Conservation (phyloP, 2,797 vertebrate species). For the Sarcoramphus papa region DNA sequence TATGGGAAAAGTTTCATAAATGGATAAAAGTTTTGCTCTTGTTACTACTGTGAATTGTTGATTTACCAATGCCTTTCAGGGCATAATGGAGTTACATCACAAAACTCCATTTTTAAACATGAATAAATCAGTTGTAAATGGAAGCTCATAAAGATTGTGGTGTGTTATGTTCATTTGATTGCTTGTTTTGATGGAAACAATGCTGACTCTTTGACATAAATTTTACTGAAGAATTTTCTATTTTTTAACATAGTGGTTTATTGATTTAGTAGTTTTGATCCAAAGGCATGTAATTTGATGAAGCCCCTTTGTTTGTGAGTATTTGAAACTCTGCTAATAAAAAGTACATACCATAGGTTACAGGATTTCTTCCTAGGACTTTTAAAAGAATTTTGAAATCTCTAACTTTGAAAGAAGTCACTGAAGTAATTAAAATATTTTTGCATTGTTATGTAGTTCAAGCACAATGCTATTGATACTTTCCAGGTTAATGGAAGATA, state of each 20-base stretch:
- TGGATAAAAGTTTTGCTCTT: background rate
- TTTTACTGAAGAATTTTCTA: background rate
- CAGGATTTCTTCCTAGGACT: background rate
- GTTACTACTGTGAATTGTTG: background rate
- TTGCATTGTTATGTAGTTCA: background rate
- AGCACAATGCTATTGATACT: background rate
- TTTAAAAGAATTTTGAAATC: background rate
- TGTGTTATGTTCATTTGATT: background rate
- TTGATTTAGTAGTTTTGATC: constrained; percentile 4
- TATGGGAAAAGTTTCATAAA: background rate
- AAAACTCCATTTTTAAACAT: background rate
- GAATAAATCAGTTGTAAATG: constrained; percentile 34
- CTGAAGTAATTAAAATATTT: background rate
- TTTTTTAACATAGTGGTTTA: constrained; percentile 11
- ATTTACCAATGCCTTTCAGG: background rate
- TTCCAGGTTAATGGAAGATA: background rate
- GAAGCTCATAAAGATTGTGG: constrained; percentile 7
- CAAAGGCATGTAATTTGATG: background rate
- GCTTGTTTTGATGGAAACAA: constrained; percentile 5
- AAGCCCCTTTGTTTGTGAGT: background rate
- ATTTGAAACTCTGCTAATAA: background rate
- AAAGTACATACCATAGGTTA: background rate
- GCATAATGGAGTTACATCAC: background rate
- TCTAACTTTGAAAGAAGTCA: background rate
- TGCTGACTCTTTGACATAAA: background rate